Evolutionary conservation across 2,888 invertebrate species (phyloP).

Genomic region (Nymphalis polychloros): DNA sequence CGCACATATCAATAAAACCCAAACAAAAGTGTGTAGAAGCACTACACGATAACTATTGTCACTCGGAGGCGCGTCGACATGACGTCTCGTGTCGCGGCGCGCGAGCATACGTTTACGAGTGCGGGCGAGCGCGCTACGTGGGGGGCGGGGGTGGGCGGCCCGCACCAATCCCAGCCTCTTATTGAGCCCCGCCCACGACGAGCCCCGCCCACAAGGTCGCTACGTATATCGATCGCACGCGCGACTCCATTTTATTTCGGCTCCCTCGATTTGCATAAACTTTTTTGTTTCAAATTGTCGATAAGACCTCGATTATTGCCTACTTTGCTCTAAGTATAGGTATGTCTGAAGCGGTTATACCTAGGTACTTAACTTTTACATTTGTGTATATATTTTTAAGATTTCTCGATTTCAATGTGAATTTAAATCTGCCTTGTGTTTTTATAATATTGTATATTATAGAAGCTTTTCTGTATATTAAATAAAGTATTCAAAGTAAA

Average conservation of each 20-base stretch:
- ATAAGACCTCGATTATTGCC: conserved; percentile 32
- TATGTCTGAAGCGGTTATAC: background rate
- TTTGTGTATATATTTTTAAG: background rate
- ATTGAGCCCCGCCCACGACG: conserved; percentile 69
- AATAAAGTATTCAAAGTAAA: too few species aligned
- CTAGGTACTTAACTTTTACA: background rate
- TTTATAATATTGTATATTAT: too few species aligned
- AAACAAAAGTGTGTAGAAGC: conserved; percentile 11
- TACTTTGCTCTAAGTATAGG: conserved; percentile 27
- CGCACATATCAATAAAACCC: conserved; percentile 48
- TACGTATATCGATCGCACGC: conserved; percentile 76
- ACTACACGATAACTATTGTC: conserved; percentile 17
- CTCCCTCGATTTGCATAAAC: conserved; percentile 78
- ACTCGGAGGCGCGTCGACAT: conserved; percentile 44
- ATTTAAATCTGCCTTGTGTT: too few species aligned
- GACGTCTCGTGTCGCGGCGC: conserved; percentile 46
- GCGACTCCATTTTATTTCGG: conserved; percentile 81
- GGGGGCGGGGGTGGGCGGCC: conserved; percentile 51
- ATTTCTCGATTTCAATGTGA: background rate
- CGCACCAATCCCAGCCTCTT: conserved; percentile 72
- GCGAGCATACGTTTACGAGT: conserved; percentile 42
- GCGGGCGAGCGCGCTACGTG: conserved; percentile 47
- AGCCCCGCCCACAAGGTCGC: conserved; percentile 76
- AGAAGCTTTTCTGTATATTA: too few species aligned
- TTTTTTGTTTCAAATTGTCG: conserved; percentile 67